Evolutionary conservation across 2,888 invertebrate species (phyloP).

Genomic region (Dasysyrphus albostriatus): DNA sequence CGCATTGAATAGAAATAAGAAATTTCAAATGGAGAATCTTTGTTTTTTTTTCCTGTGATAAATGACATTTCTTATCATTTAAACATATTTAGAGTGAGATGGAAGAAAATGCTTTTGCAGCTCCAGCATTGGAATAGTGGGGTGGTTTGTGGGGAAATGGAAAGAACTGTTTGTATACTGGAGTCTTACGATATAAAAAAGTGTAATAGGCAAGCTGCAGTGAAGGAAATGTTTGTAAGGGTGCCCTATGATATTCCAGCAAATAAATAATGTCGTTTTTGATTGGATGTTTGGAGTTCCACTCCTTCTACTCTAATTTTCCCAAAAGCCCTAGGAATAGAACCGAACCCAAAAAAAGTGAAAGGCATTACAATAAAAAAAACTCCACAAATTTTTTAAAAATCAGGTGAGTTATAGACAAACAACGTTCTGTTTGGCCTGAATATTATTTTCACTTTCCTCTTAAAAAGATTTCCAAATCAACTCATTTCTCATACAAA

Average conservation of each 20-base stretch:
- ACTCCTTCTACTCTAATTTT: too few relatives aligned
- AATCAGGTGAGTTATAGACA: too few relatives aligned
- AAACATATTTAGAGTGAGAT: slow-evolving; percentile 63
- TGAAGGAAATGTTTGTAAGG: not conserved
- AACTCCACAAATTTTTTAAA: too few relatives aligned
- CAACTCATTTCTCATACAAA: too few relatives aligned
- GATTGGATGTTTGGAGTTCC: too few relatives aligned
- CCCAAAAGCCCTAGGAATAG: too few relatives aligned
- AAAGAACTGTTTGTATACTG: not conserved
- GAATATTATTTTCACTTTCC: too few relatives aligned
- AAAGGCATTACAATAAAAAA: too few relatives aligned
- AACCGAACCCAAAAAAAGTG: too few relatives aligned
- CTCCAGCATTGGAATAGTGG: slow-evolving; percentile 26
- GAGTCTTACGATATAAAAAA: slow-evolving; percentile 25
- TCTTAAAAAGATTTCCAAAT: too few relatives aligned
- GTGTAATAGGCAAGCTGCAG: not conserved
- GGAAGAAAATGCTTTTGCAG: slow-evolving; percentile 1
- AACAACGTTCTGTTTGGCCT: too few relatives aligned
- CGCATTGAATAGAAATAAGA: slow-evolving; percentile 21
- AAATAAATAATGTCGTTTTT: not conserved
- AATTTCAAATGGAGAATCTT: slow-evolving; percentile 25
- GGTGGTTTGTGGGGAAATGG: slow-evolving; percentile 19
- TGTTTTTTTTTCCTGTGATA: slow-evolving; percentile 15
- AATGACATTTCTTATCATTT: slow-evolving; percentile 70
- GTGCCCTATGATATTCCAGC: not conserved